phyloP scores from a whole-genome alignment of 2,113 vertebrate species.

The Nansenia antarctica region DNA sequence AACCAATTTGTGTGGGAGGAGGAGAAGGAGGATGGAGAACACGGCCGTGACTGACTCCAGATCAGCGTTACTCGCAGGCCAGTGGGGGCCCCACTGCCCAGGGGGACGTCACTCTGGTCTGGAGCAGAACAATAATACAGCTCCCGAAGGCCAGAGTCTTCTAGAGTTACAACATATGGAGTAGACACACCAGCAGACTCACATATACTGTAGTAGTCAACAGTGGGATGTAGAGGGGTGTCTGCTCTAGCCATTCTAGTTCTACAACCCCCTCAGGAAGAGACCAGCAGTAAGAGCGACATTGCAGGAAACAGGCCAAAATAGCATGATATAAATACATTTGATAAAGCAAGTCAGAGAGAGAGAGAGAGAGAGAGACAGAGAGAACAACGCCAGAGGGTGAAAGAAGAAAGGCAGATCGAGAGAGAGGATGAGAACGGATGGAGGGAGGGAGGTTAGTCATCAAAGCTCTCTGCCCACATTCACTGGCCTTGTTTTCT shows the following conservation, averaged over 20 bases:
- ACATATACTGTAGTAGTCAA: no score
- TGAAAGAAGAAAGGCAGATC: slow-evolving; percentile 17
- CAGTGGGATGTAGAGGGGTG: no score
- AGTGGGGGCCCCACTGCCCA: slow-evolving; percentile 28
- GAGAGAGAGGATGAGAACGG: slow-evolving; percentile 21
- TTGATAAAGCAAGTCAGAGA: slow-evolving; percentile 6
- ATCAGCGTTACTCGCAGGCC: slow-evolving; percentile 51
- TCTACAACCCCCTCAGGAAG: no score
- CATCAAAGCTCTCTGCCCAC: slow-evolving; percentile 35
- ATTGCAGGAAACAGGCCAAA: slow-evolving; percentile 10
- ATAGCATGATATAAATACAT: slow-evolving; percentile 3
- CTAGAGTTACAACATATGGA: background rate
- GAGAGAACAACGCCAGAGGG: slow-evolving; percentile 8
- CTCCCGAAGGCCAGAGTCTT: background rate
- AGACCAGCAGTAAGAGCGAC: background rate
- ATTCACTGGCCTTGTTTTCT: slow-evolving; percentile 30
- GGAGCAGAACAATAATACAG: background rate
- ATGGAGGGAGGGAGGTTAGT: slow-evolving; percentile 38
- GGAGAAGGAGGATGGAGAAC: slow-evolving; percentile 58
- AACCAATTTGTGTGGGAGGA: slow-evolving; percentile 72
- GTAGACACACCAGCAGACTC: no score
- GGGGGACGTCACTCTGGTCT: slow-evolving; percentile 23
- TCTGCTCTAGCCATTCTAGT: no score
- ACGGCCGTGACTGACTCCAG: slow-evolving; percentile 52
- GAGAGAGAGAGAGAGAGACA: background rate